Conservation (phyloP, 2,888 invertebrate species). For the Sinohyriopsis cumingii region DNA sequence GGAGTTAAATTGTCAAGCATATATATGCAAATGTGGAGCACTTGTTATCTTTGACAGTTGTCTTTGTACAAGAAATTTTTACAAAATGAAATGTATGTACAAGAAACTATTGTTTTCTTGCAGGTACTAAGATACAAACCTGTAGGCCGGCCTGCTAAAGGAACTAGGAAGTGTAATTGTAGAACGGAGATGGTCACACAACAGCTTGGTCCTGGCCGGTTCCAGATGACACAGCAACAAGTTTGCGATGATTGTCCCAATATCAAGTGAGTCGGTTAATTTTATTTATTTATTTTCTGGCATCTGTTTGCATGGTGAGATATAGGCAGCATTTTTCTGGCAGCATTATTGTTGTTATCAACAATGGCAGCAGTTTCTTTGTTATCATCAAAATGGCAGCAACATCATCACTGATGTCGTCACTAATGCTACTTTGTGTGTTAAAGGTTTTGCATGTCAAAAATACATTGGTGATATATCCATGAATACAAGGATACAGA, state of each 20-base stretch:
- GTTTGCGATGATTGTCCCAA: slow-evolving; percentile 99
- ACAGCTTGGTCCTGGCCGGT: slow-evolving; percentile 95
- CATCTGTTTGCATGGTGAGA: slow-evolving; percentile 75
- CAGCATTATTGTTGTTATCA: too few relatives aligned
- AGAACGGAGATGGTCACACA: slow-evolving; percentile 98
- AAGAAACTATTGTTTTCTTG: slow-evolving; percentile 9
- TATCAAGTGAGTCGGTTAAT: slow-evolving; percentile 79
- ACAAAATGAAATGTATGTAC: neutral
- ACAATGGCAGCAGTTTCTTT: too few relatives aligned
- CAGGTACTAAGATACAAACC: slow-evolving; percentile 97
- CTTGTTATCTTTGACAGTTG: too few relatives aligned
- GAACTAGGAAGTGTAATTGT: slow-evolving; percentile 98
- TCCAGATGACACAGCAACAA: slow-evolving; percentile 96
- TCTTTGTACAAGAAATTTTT: too few relatives aligned
- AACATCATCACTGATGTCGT: too few relatives aligned
- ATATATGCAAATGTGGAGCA: too few relatives aligned
- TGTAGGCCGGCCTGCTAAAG: slow-evolving; percentile 92
- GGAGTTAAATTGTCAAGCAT: too few relatives aligned
- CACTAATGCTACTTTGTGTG: neutral
- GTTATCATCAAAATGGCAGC: too few relatives aligned
- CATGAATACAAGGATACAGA: too few relatives aligned
- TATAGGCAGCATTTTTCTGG: too few relatives aligned
- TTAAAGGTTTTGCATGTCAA: too few relatives aligned
- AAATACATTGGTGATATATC: too few relatives aligned
- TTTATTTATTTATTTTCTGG: slow-evolving; percentile 62